A percentile compares a stretch with the other conserved stretches of the same genome.
Conservation (phyloP, 2,888 invertebrate species). For the Dione juno region DNA sequence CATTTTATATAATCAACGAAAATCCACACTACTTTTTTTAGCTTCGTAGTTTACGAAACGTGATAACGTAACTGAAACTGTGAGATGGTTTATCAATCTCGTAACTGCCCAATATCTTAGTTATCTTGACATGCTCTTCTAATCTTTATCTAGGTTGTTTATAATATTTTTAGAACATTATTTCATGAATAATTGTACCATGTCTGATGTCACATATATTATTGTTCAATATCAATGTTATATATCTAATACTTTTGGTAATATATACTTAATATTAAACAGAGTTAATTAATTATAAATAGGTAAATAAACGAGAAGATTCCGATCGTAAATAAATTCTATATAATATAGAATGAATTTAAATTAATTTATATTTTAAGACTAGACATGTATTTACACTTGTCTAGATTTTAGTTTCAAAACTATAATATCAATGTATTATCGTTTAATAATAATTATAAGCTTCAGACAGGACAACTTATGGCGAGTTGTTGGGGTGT, state of each 20-base stretch:
- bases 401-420: too few species aligned
- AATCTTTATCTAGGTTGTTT: conserved; percentile 55
- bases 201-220: background rate
- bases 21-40: conserved; percentile 53
- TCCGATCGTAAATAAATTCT: too few species aligned
- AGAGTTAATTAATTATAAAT: too few species aligned
- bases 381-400: too few species aligned
- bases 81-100: conserved; percentile 69
- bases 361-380: too few species aligned
- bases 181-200: conserved; percentile 5
- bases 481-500: too few species aligned
- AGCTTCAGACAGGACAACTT: too few species aligned
- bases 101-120: conserved; percentile 61
- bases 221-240: background rate
- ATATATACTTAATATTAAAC: too few species aligned
- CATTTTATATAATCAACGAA: conserved; percentile 64
- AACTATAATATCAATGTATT: too few species aligned
- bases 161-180: conserved; percentile 19
- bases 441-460: too few species aligned
- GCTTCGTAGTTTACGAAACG: conserved; percentile 30
- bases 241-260: background rate
- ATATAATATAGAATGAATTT: too few species aligned
- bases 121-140: conserved; percentile 74
- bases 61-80: conserved; percentile 51
- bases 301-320: too few species aligned